These are phyloP conservation scores for Acleris sparsana DNA, from an alignment of 2,888 invertebrate species.

Conservation along the genomic window DNA sequence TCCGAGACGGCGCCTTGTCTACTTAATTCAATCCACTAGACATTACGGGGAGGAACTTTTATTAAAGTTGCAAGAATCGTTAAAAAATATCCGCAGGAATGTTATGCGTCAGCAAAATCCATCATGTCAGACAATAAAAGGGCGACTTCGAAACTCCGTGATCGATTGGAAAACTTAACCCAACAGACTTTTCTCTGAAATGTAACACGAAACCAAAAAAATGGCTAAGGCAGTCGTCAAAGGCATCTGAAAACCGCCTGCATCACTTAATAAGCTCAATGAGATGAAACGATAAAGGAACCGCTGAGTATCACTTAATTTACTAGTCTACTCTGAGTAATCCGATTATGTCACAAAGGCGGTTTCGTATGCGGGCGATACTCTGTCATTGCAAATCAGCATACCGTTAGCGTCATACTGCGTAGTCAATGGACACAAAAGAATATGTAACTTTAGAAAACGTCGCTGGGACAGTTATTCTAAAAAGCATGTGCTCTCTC, in stretches of 20 bases:
- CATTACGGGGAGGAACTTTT: conserved; percentile 6
- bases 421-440: conserved; percentile 8
- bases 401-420: conserved; percentile 37
- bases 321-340: conserved; percentile 42
- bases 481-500: background rate
- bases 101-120: conserved; percentile 7
- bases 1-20: conserved; percentile 26
- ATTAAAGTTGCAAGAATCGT: conserved; percentile 14
- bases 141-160: conserved; percentile 10
- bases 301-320: conserved; percentile 32
- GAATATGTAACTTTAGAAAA: conserved; percentile 4
- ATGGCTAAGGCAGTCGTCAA: background rate
- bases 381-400: conserved; percentile 30
- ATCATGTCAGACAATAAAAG: conserved; percentile 14
- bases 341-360: conserved; percentile 49
- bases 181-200: background rate
- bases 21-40: conserved; percentile 20
- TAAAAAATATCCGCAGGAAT: background rate
- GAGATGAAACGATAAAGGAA: conserved; percentile 25
- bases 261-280: conserved; percentile 14
- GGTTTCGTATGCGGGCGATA: conserved; percentile 49
- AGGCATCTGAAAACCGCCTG: background rate
- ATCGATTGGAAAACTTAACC: conserved; percentile 23
- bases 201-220: too few species aligned
- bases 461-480: background rate